These are phyloP conservation scores for Chionoecetes opilio DNA, from an alignment of 1,140 invertebrate genomes.

Conservation along the genomic window DNA sequence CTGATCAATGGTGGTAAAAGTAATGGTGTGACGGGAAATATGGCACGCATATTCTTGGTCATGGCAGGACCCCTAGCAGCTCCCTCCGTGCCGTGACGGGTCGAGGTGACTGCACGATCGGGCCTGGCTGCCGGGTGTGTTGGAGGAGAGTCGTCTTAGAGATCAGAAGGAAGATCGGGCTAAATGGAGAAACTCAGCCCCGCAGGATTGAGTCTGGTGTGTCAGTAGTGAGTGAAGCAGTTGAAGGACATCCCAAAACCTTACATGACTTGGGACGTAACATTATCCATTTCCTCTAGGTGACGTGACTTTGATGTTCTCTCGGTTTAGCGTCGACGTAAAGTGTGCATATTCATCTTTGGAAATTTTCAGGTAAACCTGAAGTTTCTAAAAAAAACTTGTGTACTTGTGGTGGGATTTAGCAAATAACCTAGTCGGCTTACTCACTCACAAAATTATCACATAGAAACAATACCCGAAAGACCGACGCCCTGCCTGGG, in stretches of 20 bases:
- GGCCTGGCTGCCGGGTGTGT: neutral
- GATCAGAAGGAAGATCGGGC: too few species aligned
- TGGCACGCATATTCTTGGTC: neutral
- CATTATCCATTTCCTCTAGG: neutral
- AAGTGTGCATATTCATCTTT: too few species aligned
- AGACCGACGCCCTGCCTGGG: too few species aligned
- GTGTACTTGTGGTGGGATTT: too few species aligned
- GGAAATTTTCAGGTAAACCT: too few species aligned
- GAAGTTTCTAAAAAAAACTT: too few species aligned
- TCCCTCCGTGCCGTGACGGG: neutral
- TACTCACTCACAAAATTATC: too few species aligned
- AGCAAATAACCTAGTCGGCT: too few species aligned
- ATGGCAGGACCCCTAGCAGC: neutral
- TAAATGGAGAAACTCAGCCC: too few species aligned
- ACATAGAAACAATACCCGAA: too few species aligned
- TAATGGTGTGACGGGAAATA: neutral
- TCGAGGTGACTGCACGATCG: neutral
- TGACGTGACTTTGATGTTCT: too few species aligned
- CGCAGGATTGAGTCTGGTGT: neutral
- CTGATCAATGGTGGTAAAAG: neutral
- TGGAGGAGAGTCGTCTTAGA: neutral
- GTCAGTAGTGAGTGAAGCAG: neutral
- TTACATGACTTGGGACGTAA: neutral
- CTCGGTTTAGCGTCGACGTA: too few species aligned
- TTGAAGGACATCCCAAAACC: neutral